Evolutionary conservation across 1,140 invertebrate genomes (phyloP), one percentile per base, ranked within the genome.

Genomic region (Lasioglossum baleicum): DNA sequence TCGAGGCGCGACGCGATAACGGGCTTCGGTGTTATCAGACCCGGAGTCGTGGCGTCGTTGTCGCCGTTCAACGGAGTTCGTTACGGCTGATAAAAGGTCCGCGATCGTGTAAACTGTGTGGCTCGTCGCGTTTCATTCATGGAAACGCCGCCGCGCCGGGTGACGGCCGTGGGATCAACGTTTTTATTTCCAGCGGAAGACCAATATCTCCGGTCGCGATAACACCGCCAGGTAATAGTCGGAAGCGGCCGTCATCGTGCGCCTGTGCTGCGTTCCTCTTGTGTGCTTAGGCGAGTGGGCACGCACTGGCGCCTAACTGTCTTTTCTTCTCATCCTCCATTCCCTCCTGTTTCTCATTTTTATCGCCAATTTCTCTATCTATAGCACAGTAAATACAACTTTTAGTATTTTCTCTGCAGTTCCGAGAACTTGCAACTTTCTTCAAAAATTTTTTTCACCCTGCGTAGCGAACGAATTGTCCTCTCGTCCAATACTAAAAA

Each of bases 81-180:
- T 82, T 85, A 75, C 83, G 60, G 42, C 72, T 82, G 83, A 85
- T 85, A 85, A 85, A 82, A 51, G 72, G 40, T 26, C 8, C 22
- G 58, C 67, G 77, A 42, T 66, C 75, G n/a, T 81, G 82, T 83
- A 81, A 85, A 56, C 60, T 66, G 76, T 42, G 80, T 7, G 61
- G 20, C 68, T 67, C 74, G 82, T 61, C 72, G 70, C 71, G 82
- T 82, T 87, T 87, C 86, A 87, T 87, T 87, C 86, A 87, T 87
- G 76, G 86, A 77, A 84, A 77, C 75, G 73, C 20, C 75, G 73
- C 20, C 67, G 70, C 22, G 22, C 15, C n/a, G 56, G 6, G 7
- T 10, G 56, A 53, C 44, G 58, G 31, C 56, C 76, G 73, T 60
- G 68, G 31, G 64, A 74, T 77, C 81, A 60, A 58, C 71, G 73